phyloP scores from a whole-genome alignment of 37 sponge, comb jelly and placozoan genomes.

The Geodia barretti region DNA sequence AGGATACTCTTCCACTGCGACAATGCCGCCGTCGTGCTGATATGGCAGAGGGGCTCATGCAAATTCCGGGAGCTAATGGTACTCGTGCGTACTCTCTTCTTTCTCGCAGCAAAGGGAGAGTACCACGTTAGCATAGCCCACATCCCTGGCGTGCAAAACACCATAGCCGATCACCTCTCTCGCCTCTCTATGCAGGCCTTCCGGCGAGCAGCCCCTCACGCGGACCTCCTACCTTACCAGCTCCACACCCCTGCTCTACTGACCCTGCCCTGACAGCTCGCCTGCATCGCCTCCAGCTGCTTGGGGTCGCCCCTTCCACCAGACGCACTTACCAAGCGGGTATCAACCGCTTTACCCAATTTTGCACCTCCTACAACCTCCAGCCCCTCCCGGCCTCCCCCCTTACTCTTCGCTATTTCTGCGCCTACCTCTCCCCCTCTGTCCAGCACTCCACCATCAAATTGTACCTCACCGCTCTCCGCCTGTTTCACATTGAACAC shows the following conservation, averaged over 20 bases:
- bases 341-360: not conserved
- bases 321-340: slow-evolving; percentile 2
- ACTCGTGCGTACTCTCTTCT: slow-evolving; percentile 23
- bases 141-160: slow-evolving; percentile 23
- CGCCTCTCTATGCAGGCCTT: slow-evolving; percentile 3
- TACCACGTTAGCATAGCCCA: not conserved
- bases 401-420: not conserved
- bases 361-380: slow-evolving; percentile 3
- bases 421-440: not conserved
- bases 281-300: not conserved
- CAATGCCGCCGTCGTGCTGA: slow-evolving; percentile 15
- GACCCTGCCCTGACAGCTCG: not conserved
- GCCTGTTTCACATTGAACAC: slow-evolving; percentile 9
- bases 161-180: slow-evolving; percentile 28
- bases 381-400: slow-evolving; percentile 33
- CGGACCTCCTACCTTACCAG: not conserved
- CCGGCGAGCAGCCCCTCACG: slow-evolving; percentile 16
- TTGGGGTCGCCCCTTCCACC: slow-evolving; percentile 6
- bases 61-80: slow-evolving; percentile 3
- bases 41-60: not conserved
- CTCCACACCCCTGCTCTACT: not conserved
- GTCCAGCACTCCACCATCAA: slow-evolving; percentile 7
- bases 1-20: slow-evolving; percentile 24
- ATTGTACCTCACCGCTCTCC: slow-evolving; percentile 24
- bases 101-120: not conserved